Percentiles rank a stretch among this genome's conserved stretches.
Evolutionary conservation across 2,888 invertebrate species (phyloP).

Genomic region (Trachelus troglodyta): DNA sequence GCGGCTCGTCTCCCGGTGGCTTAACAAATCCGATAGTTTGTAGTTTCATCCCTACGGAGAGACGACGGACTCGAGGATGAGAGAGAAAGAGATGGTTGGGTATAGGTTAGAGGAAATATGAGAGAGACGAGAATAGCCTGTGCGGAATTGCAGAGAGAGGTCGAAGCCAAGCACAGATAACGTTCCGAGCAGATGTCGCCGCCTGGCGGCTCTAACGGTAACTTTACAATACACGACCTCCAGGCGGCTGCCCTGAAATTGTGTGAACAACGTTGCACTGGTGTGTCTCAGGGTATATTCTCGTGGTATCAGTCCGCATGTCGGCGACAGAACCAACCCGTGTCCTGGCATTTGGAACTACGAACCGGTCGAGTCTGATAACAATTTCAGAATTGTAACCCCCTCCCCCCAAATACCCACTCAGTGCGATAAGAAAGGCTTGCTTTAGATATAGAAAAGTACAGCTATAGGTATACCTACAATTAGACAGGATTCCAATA

Average conservation of each 20-base stretch:
- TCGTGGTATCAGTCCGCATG: constrained; percentile 43
- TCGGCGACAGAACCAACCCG: constrained; percentile 35
- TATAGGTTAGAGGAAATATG: constrained; percentile 11
- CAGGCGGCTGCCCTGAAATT: constrained; percentile 9
- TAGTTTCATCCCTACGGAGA: constrained; percentile 31
- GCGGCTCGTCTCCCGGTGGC: constrained; percentile 18
- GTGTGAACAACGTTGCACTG: constrained; percentile 15
- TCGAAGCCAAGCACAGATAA: constrained; percentile 45
- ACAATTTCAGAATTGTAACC: background rate
- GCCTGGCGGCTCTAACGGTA: constrained; percentile 36
- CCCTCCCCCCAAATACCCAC: too few relatives aligned
- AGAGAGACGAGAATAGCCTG: constrained; percentile 10
- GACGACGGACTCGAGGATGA: constrained; percentile 17
- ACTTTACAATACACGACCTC: constrained; percentile 44
- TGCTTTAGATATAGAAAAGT: background rate
- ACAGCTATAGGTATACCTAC: too few relatives aligned
- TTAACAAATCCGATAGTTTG: constrained; percentile 38
- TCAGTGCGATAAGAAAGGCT: background rate
- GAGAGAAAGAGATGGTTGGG: constrained; percentile 8
- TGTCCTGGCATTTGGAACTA: constrained; percentile 16
- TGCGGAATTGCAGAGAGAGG: constrained; percentile 16
- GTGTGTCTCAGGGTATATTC: constrained; percentile 18
- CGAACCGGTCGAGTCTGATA: constrained; percentile 24
- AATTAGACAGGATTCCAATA: background rate
- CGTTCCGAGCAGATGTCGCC: constrained; percentile 59